A percentile compares a stretch with the other conserved stretches of the same genome.
Evolutionary conservation across 2,888 invertebrate genomes (phyloP).

Genomic region (Dicranocentrus wangi): DNA sequence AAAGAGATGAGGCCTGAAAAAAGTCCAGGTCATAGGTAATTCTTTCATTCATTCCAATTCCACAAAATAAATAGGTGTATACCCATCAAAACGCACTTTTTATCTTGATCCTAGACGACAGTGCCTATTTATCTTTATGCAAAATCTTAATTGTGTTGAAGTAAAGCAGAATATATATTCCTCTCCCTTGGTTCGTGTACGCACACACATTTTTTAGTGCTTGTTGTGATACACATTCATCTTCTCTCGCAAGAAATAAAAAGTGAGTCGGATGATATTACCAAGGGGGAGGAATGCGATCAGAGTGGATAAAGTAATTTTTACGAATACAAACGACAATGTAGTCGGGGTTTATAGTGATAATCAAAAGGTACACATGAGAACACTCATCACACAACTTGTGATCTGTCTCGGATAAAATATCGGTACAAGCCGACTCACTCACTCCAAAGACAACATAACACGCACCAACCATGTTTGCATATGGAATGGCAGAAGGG

Average conservation of each 20-base stretch:
- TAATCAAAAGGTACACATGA: constrained; percentile 33
- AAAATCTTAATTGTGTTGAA: constrained; percentile 57
- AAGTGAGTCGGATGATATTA: constrained; percentile 44
- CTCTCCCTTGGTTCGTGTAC: constrained; percentile 18
- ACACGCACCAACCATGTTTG: constrained; percentile 38
- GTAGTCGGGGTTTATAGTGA: constrained; percentile 44
- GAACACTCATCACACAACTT: constrained; percentile 45
- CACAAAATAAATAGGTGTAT: not conserved
- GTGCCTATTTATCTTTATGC: constrained; percentile 21
- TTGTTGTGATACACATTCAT: constrained; percentile 25
- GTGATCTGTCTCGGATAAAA: constrained; percentile 59
- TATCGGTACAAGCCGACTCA: constrained; percentile 59
- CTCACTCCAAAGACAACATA: constrained; percentile 19
- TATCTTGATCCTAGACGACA: constrained; percentile 23
- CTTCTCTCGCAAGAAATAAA: constrained; percentile 7
- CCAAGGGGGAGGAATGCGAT: constrained; percentile 52
- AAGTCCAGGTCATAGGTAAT: constrained; percentile 33
- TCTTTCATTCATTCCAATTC: constrained; percentile 1
- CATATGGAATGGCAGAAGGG: not conserved
- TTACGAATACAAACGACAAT: constrained; percentile 22
- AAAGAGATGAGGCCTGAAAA: not conserved
- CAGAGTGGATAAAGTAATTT: constrained; percentile 45
- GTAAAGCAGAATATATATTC: not conserved
- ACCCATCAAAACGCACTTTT: constrained; percentile 18
- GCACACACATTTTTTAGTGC: constrained; percentile 12